These are phyloP conservation scores for Agrilus mali DNA, from an alignment of 2,888 invertebrate species.

Conservation along the genomic window DNA sequence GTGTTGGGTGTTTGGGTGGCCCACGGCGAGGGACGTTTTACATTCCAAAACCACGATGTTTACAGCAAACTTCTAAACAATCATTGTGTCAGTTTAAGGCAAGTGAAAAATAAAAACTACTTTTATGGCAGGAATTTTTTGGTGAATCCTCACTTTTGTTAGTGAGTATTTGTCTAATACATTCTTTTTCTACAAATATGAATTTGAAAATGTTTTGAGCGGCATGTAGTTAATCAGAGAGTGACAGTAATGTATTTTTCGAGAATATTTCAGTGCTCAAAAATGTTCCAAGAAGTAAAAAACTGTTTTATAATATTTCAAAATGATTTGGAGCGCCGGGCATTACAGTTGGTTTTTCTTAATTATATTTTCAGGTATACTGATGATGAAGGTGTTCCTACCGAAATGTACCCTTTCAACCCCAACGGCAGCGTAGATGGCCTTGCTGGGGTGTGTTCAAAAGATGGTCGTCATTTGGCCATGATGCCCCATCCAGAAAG, in stretches of 20 bases:
- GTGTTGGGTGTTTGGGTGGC: conserved; percentile 91
- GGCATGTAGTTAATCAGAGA: too few species aligned
- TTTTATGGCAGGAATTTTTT: conserved; percentile 42
- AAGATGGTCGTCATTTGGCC: conserved; percentile 86
- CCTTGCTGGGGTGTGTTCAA: conserved; percentile 80
- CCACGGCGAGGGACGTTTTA: conserved; percentile 86
- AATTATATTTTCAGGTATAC: conserved; percentile 52
- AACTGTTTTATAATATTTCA: too few species aligned
- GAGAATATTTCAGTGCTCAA: too few species aligned
- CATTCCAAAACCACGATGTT: conserved; percentile 40
- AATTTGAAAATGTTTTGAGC: too few species aligned
- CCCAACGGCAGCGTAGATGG: conserved; percentile 84
- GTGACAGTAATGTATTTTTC: too few species aligned
- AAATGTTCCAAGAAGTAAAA: too few species aligned
- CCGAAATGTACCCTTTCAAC: conserved; percentile 78
- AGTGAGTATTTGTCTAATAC: too few species aligned
- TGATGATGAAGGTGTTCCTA: conserved; percentile 58
- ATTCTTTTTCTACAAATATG: too few species aligned
- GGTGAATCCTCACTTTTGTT: too few species aligned
- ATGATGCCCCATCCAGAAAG: conserved; percentile 99
- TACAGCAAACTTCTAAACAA: conserved; percentile 39
- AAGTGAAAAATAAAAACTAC: conserved; percentile 65
- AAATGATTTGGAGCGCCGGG: too few species aligned
- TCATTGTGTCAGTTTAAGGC: conserved; percentile 60
- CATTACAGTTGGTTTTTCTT: neutral